Evolutionary conservation across 2,797 vertebrate genomes (phyloP), one percentile per base, ranked within the genome.

Genomic region (Argentina silus): DNA sequence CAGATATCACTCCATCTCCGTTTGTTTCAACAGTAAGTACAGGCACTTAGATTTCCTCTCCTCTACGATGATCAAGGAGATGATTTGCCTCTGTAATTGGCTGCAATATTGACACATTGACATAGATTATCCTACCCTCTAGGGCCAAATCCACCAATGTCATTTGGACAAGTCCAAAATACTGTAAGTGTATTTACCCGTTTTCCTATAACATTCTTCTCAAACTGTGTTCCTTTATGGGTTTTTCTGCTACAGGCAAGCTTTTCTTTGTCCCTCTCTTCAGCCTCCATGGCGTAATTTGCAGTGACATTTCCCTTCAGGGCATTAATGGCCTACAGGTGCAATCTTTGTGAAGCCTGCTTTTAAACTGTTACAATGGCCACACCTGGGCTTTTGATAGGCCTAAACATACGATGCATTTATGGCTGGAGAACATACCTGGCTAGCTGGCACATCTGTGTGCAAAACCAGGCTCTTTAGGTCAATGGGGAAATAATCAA

Each of bases 281-380:
- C 81, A 80, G 74, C 44, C 77, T 67, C 76, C 61, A 69, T 68
- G 78, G 78, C 76, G 55, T 80, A 81, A 85, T 78, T 81, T 70
- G 73, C 59, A 76, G 51, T 79, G 81, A 72, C 78, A 78, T 79
- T 88, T 83, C 66, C 77, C 85, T 77, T 76, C 56, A 81, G 80
- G 67, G 65, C 80, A 84, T 81, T 88, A 86, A 86, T 86, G 70
- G 81, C 78, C 78, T 73, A 75, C 79, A 84, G 82, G 81, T 70
- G 76, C 36, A 62, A 44, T 47, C 65, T 44, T 53, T 63, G 63
- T 74, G 80, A 84, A 81, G 74, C 69, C 57, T 44, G 47, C 69
- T 67, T 79, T 84, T 78, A 85, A 79, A 77, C 62, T 48, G 66
- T 76, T 77, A 19, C 62, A 44, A 68, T 68, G 55, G 47, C 55